A percentile compares a stretch with the other conserved stretches of the same genome.
These are phyloP conservation scores for Eufriesea mexicana DNA, from an alignment of 1,140 invertebrate genomes.

Conservation along the genomic window DNA sequence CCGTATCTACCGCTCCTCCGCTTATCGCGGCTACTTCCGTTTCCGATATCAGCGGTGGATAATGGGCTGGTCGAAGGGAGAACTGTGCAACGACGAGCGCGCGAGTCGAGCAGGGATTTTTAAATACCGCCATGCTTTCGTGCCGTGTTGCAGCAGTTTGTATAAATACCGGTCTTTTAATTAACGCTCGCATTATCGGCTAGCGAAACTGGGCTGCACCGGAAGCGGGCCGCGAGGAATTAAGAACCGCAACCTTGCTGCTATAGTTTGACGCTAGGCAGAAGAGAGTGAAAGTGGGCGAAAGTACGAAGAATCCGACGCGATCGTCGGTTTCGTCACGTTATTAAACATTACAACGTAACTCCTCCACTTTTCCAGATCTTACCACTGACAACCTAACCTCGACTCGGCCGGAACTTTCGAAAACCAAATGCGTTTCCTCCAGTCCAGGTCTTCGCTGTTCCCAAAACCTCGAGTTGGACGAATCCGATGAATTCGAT, in stretches of 20 bases:
- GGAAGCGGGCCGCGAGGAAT: not conserved
- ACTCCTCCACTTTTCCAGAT: not conserved
- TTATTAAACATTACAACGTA: constrained; percentile 2
- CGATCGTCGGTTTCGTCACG: not conserved
- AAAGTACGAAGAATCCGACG: constrained; percentile 21
- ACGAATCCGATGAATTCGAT: no score
- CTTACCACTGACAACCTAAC: not conserved
- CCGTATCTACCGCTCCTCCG: not conserved
- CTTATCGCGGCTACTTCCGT: constrained; percentile 56
- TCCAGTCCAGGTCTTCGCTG: no score
- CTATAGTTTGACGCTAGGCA: not conserved
- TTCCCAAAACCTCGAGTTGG: no score
- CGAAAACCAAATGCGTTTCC: no score
- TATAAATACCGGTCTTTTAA: not conserved
- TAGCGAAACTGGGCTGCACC: not conserved
- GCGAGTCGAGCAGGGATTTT: not conserved
- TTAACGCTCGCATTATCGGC: not conserved
- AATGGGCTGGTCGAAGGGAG: not conserved
- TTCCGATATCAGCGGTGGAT: constrained; percentile 45
- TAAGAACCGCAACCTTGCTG: not conserved
- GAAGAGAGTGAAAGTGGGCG: constrained; percentile 32
- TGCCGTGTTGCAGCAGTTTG: not conserved
- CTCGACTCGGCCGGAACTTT: no score
- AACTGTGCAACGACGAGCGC: not conserved
- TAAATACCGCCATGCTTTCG: not conserved